Percentiles rank a stretch among this genome's conserved stretches.
phyloP scores from a whole-genome alignment of 2,888 invertebrate genomes.

The Ormyrus nitidulus region DNA sequence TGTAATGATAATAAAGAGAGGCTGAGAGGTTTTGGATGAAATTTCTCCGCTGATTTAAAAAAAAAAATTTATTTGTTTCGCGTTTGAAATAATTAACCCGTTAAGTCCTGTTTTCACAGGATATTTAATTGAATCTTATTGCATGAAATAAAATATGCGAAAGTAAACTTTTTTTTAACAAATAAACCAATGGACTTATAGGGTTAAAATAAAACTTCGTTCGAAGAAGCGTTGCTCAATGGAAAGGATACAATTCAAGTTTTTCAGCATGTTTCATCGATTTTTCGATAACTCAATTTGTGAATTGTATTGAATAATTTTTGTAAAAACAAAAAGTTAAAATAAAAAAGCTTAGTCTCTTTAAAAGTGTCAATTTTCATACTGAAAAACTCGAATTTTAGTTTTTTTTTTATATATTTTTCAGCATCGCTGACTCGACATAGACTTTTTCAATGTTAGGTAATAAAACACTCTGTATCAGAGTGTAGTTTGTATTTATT shows the following conservation, averaged over 20 bases:
- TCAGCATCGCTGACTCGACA: conserved; percentile 31
- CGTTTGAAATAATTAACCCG: conserved; percentile 19
- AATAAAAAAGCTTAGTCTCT: conserved; percentile 11
- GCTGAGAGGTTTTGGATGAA: conserved; percentile 14
- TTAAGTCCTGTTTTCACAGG: conserved; percentile 8
- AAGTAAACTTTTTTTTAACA: not conserved
- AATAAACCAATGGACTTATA: conserved; percentile 2
- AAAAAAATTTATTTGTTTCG: conserved; percentile 14
- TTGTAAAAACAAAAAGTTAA: conserved; percentile 19
- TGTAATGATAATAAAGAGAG: conserved; percentile 15
- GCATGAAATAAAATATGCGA: conserved; percentile 1
- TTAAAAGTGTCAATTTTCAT: conserved; percentile 27
- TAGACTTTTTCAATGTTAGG: conserved; percentile 57
- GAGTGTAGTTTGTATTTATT: conserved; percentile 69
- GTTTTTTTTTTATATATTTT: conserved; percentile 30
- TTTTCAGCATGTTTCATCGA: conserved; percentile 37
- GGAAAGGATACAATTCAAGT: conserved; percentile 35
- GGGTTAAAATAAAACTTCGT: conserved; percentile 15
- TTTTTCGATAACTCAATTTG: not conserved
- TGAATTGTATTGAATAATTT: conserved; percentile 1
- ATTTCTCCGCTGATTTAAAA: conserved; percentile 16
- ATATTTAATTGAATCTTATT: not conserved
- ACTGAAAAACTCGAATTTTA: conserved; percentile 51
- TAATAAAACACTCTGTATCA: conserved; percentile 69
- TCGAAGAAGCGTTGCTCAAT: conserved; percentile 26